phyloP scores from a whole-genome alignment of 2,888 invertebrate species.

The Patella pellucida region DNA sequence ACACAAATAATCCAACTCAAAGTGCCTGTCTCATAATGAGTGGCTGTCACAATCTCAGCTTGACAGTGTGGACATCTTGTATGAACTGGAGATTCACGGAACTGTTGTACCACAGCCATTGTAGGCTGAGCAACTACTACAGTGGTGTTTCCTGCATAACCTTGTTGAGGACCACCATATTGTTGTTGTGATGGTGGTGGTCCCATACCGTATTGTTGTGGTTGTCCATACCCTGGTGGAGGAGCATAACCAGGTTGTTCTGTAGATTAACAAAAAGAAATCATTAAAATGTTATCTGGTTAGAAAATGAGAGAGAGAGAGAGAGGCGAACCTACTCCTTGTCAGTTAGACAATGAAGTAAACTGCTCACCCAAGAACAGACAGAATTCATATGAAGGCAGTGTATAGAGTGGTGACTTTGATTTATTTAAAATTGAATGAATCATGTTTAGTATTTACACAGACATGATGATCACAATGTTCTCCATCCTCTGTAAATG shows the following conservation, averaged over 20 bases:
- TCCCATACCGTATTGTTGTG: background rate
- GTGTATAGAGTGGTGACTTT: too few relatives aligned
- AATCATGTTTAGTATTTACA: too few relatives aligned
- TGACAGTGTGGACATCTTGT: slow-evolving; percentile 64
- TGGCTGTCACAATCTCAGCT: slow-evolving; percentile 63
- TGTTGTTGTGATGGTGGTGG: background rate
- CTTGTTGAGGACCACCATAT: slow-evolving; percentile 21
- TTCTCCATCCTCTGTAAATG: too few relatives aligned
- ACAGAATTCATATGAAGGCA: too few relatives aligned
- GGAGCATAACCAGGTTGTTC: background rate
- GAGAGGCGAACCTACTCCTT: too few relatives aligned
- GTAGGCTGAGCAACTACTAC: slow-evolving; percentile 57
- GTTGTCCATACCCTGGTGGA: background rate
- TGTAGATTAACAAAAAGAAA: background rate
- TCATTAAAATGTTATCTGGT: background rate
- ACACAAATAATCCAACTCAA: slow-evolving; percentile 65
- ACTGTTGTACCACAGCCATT: slow-evolving; percentile 50
- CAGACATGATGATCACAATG: too few relatives aligned
- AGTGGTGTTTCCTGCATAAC: slow-evolving; percentile 36
- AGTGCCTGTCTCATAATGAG: slow-evolving; percentile 62
- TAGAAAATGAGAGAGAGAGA: too few relatives aligned
- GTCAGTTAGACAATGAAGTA: too few relatives aligned
- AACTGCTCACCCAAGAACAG: too few relatives aligned
- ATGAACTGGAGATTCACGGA: slow-evolving; percentile 57
- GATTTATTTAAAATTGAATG: too few relatives aligned